These are phyloP conservation scores for Riptortus pedestris DNA, from an alignment of 1,140 invertebrate genomes.

Conservation along the genomic window DNA sequence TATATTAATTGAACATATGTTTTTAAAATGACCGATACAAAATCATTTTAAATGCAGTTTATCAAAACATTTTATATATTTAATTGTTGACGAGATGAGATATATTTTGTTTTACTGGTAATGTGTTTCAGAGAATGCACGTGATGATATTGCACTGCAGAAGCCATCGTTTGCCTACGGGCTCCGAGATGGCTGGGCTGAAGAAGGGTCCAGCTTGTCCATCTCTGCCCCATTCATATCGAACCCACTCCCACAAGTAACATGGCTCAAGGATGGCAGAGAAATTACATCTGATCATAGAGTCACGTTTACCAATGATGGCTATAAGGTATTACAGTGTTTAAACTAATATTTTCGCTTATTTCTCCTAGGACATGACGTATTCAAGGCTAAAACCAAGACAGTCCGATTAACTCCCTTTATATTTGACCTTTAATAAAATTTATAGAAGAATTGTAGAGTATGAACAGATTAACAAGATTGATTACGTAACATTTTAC, in stretches of 20 bases:
- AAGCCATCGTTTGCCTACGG: constrained; percentile 62
- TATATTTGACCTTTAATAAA: too few species aligned
- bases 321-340: constrained; percentile 48
- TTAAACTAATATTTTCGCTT: not conserved
- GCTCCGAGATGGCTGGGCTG: constrained; percentile 58
- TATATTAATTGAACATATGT: too few species aligned
- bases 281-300: constrained; percentile 52
- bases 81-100: too few species aligned
- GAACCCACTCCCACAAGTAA: constrained; percentile 77
- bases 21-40: too few species aligned
- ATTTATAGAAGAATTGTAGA: too few species aligned
- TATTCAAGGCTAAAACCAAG: not conserved
- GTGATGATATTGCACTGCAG: constrained; percentile 53
- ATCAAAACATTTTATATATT: too few species aligned
- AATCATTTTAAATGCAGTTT: too few species aligned
- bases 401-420: too few species aligned
- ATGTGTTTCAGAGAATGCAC: constrained; percentile 45
- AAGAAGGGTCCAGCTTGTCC: constrained; percentile 60
- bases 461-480: too few species aligned
- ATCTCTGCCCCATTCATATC: constrained; percentile 61
- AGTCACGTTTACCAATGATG: constrained; percentile 63
- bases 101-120: too few species aligned
- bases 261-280: constrained; percentile 70
- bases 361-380: not conserved
- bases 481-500: too few species aligned